These are phyloP conservation scores for Hozukius guyotensis DNA, from an alignment of 2,797 vertebrate species.

Conservation along the genomic window DNA sequence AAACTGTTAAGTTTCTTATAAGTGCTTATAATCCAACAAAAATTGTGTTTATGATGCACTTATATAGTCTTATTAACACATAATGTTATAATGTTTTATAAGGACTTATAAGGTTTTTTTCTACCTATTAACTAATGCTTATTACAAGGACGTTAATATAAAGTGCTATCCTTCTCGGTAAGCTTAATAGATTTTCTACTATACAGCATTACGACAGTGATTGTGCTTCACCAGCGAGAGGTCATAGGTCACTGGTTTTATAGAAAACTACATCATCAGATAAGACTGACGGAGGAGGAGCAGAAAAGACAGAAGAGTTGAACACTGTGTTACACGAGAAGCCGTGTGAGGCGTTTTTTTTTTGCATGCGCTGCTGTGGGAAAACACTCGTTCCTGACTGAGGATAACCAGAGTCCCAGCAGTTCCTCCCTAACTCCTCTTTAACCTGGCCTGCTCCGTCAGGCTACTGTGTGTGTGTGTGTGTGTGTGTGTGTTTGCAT, in stretches of 20 bases:
- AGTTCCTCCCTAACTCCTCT: conserved; percentile 55
- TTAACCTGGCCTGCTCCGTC: conserved; percentile 59
- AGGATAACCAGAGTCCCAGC: conserved; percentile 79
- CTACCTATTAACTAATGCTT: neutral
- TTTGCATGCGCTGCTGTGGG: conserved; percentile 63
- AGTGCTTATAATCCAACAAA: neutral
- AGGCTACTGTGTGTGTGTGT: conserved; percentile 65
- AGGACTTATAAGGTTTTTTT: too few species aligned
- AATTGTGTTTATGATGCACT: neutral
- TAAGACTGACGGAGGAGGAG: conserved; percentile 34
- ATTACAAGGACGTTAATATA: too few species aligned
- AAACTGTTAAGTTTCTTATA: neutral
- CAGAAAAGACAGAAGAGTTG: conserved; percentile 10
- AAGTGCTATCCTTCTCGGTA: neutral
- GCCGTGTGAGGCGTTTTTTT: neutral
- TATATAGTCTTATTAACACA: neutral
- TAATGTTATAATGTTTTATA: neutral
- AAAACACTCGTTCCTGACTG: conserved; percentile 65
- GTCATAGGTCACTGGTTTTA: conserved; percentile 40
- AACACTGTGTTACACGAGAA: conserved; percentile 35
- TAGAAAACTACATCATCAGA: conserved; percentile 41
- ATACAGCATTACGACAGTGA: neutral
- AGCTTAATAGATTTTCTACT: neutral
- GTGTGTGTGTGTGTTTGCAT: conserved; percentile 14
- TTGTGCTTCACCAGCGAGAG: neutral